phyloP scores from a whole-genome alignment of 1,140 invertebrate genomes.

The Heliconius melpomene region DNA sequence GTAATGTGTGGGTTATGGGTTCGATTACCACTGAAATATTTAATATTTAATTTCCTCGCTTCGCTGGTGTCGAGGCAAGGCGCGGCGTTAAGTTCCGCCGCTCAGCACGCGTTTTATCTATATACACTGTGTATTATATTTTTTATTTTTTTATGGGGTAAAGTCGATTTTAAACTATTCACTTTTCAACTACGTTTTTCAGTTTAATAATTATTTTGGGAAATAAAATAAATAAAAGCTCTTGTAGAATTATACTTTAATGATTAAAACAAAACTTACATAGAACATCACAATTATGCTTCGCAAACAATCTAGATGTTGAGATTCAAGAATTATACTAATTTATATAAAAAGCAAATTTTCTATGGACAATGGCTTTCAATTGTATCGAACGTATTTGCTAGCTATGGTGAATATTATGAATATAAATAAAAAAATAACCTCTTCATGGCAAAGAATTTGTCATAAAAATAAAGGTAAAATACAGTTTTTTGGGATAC shows the following conservation, averaged over 20 bases:
- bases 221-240: slow-evolving; percentile 16
- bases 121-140: too few species aligned
- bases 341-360: slow-evolving; percentile 17
- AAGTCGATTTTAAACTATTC: too few species aligned
- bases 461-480: background rate
- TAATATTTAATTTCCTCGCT: too few species aligned
- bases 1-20: too few species aligned
- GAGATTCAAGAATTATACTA: slow-evolving; percentile 34
- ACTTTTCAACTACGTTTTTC: too few species aligned
- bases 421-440: background rate
- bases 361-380: background rate
- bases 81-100: too few species aligned
- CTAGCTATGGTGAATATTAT: slow-evolving; percentile 9
- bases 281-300: slow-evolving; percentile 80
- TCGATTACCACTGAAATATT: too few species aligned
- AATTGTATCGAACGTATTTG: background rate
- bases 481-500: slow-evolving; percentile 5
- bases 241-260: slow-evolving; percentile 73
- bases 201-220: background rate
- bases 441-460: slow-evolving; percentile 14
- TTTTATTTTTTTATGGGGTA: background rate
- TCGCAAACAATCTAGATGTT: slow-evolving; percentile 73
- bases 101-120: too few species aligned
- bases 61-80: too few species aligned
- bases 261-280: slow-evolving; percentile 78